These are phyloP conservation scores for Sphenopsis melanotis DNA, from an alignment of 2,797 vertebrate species.

Conservation along the genomic window DNA sequence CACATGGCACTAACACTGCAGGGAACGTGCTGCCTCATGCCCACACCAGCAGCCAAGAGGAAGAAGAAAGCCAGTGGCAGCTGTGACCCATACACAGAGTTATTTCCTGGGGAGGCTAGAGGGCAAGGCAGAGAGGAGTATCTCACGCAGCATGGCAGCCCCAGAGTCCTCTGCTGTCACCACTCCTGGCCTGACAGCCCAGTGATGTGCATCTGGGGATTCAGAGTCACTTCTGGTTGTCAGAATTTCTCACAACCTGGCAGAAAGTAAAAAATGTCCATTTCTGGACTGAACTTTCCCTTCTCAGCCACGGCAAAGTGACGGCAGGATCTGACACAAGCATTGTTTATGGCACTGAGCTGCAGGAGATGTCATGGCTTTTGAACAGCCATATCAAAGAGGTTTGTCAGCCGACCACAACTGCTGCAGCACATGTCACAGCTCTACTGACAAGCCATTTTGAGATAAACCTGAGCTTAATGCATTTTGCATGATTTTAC, in stretches of 20 bases:
- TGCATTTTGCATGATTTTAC: not conserved
- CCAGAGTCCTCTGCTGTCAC: not conserved
- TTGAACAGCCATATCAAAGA: not conserved
- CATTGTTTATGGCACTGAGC: not conserved
- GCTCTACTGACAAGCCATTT: not conserved
- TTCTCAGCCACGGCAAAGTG: accelerated
- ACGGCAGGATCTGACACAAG: not conserved
- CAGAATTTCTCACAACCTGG: not conserved
- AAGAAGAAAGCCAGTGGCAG: not conserved
- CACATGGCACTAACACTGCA: accelerated
- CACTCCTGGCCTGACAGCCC: not conserved
- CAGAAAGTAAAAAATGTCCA: not conserved
- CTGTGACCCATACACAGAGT: not conserved
- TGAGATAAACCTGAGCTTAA: not conserved
- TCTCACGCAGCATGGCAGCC: not conserved
- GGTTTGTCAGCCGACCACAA: not conserved
- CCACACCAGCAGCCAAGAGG: not conserved
- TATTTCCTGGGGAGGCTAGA: not conserved
- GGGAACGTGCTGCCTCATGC: accelerated
- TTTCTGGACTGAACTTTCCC: not conserved
- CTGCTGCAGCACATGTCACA: not conserved
- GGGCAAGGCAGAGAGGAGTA: not conserved
- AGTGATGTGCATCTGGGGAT: not conserved
- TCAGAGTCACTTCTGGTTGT: not conserved
- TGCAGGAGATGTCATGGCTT: not conserved